Conservation (phyloP, 2,113 vertebrate genomes). For the Neofelis nebulosa region DNA sequence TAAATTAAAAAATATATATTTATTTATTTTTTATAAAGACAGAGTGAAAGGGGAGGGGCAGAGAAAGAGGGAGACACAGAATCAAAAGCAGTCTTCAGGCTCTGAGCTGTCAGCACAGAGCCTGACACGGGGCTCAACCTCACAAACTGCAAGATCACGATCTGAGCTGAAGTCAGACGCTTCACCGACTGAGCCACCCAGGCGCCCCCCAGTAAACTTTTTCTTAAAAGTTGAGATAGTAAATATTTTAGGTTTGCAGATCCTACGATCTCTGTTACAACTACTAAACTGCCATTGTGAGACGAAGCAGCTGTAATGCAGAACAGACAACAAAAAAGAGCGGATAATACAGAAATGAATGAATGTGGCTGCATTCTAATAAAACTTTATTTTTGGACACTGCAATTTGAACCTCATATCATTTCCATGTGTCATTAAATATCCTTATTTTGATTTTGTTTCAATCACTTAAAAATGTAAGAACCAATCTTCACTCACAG, state of each 20-base stretch:
- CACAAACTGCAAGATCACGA: too few relatives aligned
- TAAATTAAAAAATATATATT: too few relatives aligned
- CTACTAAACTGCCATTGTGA: neutral
- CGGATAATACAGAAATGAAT: neutral
- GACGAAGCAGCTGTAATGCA: neutral
- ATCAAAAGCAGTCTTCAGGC: too few relatives aligned
- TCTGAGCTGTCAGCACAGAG: too few relatives aligned
- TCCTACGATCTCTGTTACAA: neutral
- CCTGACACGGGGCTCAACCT: too few relatives aligned
- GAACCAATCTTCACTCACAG: neutral
- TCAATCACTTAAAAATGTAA: slow-evolving; percentile 6
- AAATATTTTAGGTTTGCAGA: neutral
- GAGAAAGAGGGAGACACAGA: too few relatives aligned
- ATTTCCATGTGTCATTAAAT: slow-evolving; percentile 36
- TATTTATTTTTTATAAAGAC: too few relatives aligned
- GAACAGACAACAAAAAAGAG: neutral
- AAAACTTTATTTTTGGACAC: neutral
- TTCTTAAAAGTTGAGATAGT: neutral
- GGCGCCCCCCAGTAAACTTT: neutral
- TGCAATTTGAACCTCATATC: neutral
- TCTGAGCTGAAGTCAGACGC: too few relatives aligned
- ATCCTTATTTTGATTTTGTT: slow-evolving; percentile 33
- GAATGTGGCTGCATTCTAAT: neutral
- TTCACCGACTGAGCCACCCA: too few relatives aligned
- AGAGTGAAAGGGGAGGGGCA: too few relatives aligned